phyloP scores from a whole-genome alignment of 2,888 invertebrate genomes.

The Tenthredo mesomela region DNA sequence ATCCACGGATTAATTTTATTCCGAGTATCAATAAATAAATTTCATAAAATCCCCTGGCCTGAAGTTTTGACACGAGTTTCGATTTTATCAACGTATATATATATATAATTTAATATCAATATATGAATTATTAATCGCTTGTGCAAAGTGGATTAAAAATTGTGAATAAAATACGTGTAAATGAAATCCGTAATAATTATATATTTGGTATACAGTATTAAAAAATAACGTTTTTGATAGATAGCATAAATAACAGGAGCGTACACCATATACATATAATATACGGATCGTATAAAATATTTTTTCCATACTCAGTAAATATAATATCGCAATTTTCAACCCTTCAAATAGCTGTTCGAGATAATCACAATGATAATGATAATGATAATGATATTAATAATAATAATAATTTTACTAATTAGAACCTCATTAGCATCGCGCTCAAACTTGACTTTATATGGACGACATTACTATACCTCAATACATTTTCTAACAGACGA shows the following conservation, averaged over 20 bases:
- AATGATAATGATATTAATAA: not conserved
- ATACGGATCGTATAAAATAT: no score
- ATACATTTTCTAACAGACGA: not conserved
- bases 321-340: not conserved
- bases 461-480: not conserved
- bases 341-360: not conserved
- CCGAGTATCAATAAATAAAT: not conserved
- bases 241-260: not conserved
- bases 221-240: not conserved
- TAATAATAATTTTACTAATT: not conserved
- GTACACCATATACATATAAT: no score
- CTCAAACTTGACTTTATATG: not conserved
- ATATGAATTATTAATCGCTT: not conserved
- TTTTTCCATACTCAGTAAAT: no score
- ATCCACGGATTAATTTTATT: not conserved
- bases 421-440: conserved; percentile 25
- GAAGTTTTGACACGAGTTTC: not conserved
- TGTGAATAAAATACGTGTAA: not conserved
- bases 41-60: not conserved
- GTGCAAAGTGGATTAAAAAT: not conserved
- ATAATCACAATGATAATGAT: not conserved
- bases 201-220: not conserved
- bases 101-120: not conserved
- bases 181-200: not conserved
- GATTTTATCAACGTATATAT: not conserved